Conservation (phyloP, 2,797 vertebrate species). For the Decapterus maruadsi region DNA sequence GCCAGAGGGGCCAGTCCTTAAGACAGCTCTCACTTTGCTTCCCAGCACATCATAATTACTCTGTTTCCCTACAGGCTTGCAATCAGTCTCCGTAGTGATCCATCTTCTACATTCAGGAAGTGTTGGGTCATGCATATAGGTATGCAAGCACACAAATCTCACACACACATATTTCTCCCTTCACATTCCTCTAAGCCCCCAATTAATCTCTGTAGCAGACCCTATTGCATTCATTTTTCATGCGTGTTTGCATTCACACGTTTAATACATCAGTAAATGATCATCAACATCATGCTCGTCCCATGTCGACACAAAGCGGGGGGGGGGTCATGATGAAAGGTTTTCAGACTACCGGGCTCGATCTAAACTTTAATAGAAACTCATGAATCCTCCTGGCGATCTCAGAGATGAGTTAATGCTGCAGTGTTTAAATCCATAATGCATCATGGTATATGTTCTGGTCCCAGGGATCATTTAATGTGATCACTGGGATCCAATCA, state of each 20-base stretch:
- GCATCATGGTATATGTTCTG: conserved; percentile 39
- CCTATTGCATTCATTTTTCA: conserved; percentile 63
- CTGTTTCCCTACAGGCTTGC: conserved; percentile 75
- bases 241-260: conserved; percentile 46
- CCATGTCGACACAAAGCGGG: conserved; percentile 23
- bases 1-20: conserved; percentile 68
- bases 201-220: conserved; percentile 76
- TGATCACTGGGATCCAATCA: conserved; percentile 51
- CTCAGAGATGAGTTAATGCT: conserved; percentile 30
- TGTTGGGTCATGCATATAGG: conserved; percentile 35
- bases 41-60: conserved; percentile 81
- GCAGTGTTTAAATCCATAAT: conserved; percentile 63
- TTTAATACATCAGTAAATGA: conserved; percentile 61
- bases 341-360: conserved; percentile 36
- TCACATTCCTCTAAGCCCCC: conserved; percentile 54
- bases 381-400: conserved; percentile 49
- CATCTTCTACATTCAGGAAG: conserved; percentile 68
- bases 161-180: conserved; percentile 16
- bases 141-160: conserved; percentile 19
- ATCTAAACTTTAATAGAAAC: conserved; percentile 51
- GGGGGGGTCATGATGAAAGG: conserved; percentile 56
- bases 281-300: conserved; percentile 30
- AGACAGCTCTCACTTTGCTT: conserved; percentile 77
- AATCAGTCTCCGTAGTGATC: conserved; percentile 77
- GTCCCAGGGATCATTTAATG: conserved; percentile 50